Evolutionary conservation across 2,888 invertebrate genomes (phyloP).

Genomic region (Ochropleura leucogaster): DNA sequence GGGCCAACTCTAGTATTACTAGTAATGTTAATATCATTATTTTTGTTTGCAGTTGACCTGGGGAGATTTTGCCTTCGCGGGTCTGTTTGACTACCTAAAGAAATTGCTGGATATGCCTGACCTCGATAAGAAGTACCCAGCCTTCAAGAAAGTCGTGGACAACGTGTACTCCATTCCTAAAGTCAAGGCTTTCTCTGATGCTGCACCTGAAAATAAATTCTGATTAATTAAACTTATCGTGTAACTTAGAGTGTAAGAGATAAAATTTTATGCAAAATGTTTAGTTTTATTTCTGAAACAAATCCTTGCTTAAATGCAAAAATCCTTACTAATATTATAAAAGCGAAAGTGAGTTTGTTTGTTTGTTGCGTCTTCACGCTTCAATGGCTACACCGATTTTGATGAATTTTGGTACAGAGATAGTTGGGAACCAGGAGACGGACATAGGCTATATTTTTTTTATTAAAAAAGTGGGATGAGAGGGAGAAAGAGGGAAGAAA

Average conservation of each 20-base stretch:
- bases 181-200: slow-evolving; percentile 79
- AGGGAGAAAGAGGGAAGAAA: too few species aligned
- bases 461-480: too few species aligned
- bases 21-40: not conserved
- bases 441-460: too few species aligned
- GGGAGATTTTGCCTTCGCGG: slow-evolving; percentile 73
- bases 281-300: not conserved
- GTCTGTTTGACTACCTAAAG: slow-evolving; percentile 69
- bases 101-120: slow-evolving; percentile 68
- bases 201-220: slow-evolving; percentile 53
- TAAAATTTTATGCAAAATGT: not conserved
- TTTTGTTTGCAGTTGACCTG: slow-evolving; percentile 69
- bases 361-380: too few species aligned
- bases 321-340: too few species aligned
- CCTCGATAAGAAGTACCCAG: slow-evolving; percentile 76
- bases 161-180: slow-evolving; percentile 75
- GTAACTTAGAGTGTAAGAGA: not conserved
- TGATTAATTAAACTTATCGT: not conserved
- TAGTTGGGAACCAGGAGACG: too few species aligned
- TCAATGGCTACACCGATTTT: too few species aligned
- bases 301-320: not conserved
- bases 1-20: not conserved
- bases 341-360: too few species aligned
- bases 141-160: slow-evolving; percentile 75
- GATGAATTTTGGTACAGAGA: too few species aligned